phyloP scores from a whole-genome alignment of 1,140 invertebrate species.

The Metopolophium dirhodum region DNA sequence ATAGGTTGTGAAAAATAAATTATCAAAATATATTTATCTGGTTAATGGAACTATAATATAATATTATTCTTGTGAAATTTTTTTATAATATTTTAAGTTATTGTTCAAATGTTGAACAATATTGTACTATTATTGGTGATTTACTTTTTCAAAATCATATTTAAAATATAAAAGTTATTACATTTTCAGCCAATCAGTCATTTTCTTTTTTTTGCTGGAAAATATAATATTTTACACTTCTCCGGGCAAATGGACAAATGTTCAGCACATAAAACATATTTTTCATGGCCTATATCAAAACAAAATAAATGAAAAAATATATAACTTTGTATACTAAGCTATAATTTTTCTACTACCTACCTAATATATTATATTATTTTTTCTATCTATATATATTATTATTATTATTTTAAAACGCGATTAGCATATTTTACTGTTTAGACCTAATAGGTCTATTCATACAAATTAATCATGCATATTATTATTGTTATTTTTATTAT shows the following conservation, averaged over 20 bases:
- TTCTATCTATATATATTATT: conserved; percentile 5
- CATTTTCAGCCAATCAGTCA: background rate
- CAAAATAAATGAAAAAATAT: background rate
- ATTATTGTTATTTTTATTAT: conserved; percentile 26
- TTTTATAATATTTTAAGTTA: background rate
- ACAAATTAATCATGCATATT: conserved; percentile 1
- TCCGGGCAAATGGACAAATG: background rate
- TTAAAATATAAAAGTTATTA: background rate
- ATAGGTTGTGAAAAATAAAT: conserved; percentile 35
- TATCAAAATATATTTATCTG: background rate
- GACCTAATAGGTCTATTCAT: background rate
- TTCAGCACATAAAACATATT: background rate
- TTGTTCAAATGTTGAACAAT: background rate
- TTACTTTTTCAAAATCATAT: background rate
- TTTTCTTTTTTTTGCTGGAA: background rate
- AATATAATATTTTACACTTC: background rate
- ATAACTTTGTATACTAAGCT: background rate
- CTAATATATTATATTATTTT: conserved; percentile 15
- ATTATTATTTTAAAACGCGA: conserved; percentile 18
- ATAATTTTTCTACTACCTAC: conserved; percentile 32
- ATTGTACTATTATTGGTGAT: background rate
- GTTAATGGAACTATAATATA: background rate
- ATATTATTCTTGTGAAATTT: background rate
- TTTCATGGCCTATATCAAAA: conserved; percentile 31
- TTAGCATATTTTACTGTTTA: conserved; percentile 8